Percentiles rank a stretch among this genome's conserved stretches.
Evolutionary conservation across 2,113 vertebrate species (phyloP).

Genomic region (Varanus salvator): DNA sequence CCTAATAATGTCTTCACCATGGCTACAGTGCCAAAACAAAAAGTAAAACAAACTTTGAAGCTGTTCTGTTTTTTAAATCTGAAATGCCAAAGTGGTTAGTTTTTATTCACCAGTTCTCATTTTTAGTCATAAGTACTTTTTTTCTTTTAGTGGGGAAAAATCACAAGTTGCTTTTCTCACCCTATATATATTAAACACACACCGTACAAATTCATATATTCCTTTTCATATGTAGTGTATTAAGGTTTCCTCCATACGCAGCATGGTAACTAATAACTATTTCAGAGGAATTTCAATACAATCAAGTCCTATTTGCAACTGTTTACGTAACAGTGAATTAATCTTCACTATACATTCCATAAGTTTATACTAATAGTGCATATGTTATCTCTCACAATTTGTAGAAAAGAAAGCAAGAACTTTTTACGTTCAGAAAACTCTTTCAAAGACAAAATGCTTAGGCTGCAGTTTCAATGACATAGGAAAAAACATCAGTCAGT

Average conservation of each 20-base stretch:
- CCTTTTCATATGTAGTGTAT: not conserved
- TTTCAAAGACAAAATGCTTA: conserved; percentile 61
- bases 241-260: not conserved
- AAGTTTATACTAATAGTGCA: conserved; percentile 39
- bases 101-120: not conserved
- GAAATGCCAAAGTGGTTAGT: not conserved
- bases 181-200: not conserved
- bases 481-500: conserved; percentile 65
- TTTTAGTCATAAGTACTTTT: not conserved
- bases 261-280: conserved; percentile 56
- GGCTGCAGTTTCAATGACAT: conserved; percentile 60
- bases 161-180: not conserved
- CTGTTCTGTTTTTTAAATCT: not conserved
- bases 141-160: conserved; percentile 9
- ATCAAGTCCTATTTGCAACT: conserved; percentile 50
- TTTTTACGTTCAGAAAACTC: conserved; percentile 16
- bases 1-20: not conserved
- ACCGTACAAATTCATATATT: not conserved
- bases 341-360: conserved; percentile 61
- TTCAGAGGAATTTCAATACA: conserved; percentile 57
- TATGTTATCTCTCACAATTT: conserved; percentile 13
- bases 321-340: conserved; percentile 68
- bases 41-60: not conserved
- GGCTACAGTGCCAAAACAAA: accelerated
- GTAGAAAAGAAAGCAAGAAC: conserved; percentile 40